These are phyloP conservation scores for Montipora foliosa DNA, from an alignment of 64 coral and sea anemone species.

Conservation along the genomic window DNA sequence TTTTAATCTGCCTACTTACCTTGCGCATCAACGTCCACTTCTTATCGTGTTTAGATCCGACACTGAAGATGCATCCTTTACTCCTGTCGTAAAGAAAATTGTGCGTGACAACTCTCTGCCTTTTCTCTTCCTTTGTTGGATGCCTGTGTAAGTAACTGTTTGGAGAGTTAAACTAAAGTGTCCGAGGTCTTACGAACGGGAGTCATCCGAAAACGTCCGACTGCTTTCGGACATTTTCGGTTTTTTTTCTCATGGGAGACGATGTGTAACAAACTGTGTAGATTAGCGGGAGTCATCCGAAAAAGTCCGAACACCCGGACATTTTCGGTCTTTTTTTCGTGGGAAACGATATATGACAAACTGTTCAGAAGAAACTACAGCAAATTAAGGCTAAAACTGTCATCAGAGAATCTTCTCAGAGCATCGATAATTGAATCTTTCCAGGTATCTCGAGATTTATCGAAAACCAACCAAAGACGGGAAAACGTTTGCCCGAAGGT, in stretches of 20 bases:
- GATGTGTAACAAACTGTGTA: neutral
- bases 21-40: slow-evolving; percentile 34
- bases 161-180: neutral
- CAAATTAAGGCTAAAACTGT: too few species aligned
- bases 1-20: slow-evolving; percentile 64
- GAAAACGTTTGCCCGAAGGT: too few species aligned
- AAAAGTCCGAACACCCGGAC: neutral
- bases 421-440: too few species aligned
- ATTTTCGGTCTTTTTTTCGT: neutral
- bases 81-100: slow-evolving; percentile 31
- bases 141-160: slow-evolving; percentile 65
- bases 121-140: slow-evolving; percentile 57
- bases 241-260: neutral
- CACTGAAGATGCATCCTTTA: neutral
- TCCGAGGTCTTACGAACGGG: neutral
- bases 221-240: neutral
- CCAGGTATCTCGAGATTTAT: too few species aligned
- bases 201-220: neutral
- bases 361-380: neutral
- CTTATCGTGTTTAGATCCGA: slow-evolving; percentile 57
- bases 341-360: neutral
- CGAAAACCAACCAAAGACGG: too few species aligned
- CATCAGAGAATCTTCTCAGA: too few species aligned
- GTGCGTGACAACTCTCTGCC: slow-evolving; percentile 3
- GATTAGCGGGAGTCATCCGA: neutral